These are phyloP conservation scores for Lycaon pictus DNA, from an alignment of 2,113 vertebrate genomes.

Conservation along the genomic window DNA sequence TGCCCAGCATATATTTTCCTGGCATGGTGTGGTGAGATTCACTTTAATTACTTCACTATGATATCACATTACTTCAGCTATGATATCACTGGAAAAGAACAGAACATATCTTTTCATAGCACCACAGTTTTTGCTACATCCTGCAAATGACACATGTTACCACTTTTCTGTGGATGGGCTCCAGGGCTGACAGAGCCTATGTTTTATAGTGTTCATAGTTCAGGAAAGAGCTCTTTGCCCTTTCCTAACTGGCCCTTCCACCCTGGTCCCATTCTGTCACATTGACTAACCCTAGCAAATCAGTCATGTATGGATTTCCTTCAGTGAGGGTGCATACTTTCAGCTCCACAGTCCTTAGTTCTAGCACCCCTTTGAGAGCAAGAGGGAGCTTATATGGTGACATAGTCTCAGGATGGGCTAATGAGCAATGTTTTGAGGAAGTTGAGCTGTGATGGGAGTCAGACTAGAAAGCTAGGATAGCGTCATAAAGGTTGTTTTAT, in stretches of 20 bases:
- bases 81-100: neutral
- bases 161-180: neutral
- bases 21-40: neutral
- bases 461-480: neutral
- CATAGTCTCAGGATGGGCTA: neutral
- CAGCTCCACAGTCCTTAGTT: neutral
- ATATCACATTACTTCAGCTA: slow-evolving; percentile 16
- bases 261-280: neutral
- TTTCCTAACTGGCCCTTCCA: rapidly evolving
- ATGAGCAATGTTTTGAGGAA: neutral
- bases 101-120: neutral
- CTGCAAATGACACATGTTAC: neutral
- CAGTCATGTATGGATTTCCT: neutral
- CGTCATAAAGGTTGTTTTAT: neutral
- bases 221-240: neutral
- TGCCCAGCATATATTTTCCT: slow-evolving; percentile 22
- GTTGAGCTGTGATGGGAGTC: rapidly evolving
- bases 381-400: neutral
- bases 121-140: neutral
- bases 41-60: neutral
- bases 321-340: neutral
- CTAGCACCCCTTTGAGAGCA: neutral
- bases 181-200: neutral
- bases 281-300: neutral
- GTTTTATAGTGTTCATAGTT: neutral